Conservation (phyloP, 1,140 invertebrate genomes). For the Agrilus planipennis region DNA sequence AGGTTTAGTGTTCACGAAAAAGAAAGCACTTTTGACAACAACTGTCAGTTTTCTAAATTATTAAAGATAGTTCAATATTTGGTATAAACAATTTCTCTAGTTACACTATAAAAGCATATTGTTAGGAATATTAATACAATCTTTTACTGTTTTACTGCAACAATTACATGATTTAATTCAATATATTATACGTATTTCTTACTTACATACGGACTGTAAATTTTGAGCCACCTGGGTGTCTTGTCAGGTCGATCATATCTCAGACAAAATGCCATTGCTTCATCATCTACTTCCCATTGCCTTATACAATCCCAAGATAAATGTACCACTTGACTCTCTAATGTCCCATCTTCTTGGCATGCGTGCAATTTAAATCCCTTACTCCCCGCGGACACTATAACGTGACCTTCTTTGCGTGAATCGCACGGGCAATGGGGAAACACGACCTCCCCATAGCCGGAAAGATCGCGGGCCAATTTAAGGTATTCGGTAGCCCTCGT, state of each 20-base stretch:
- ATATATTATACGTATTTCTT: constrained; percentile 4
- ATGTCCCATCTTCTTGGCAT: constrained; percentile 73
- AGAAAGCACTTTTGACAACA: too few relatives aligned
- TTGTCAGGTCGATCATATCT: constrained; percentile 75
- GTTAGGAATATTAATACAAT: not conserved
- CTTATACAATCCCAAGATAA: constrained; percentile 72
- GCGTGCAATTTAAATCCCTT: constrained; percentile 73
- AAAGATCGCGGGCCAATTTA: constrained; percentile 68
- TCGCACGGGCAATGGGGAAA: constrained; percentile 95
- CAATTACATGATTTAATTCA: not conserved
- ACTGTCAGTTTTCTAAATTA: too few relatives aligned
- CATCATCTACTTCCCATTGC: constrained; percentile 81
- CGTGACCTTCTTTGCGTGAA: constrained; percentile 83
- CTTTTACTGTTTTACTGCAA: not conserved
- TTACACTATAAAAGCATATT: not conserved
- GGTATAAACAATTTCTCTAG: too few relatives aligned
- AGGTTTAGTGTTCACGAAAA: too few relatives aligned
- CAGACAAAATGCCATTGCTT: constrained; percentile 80
- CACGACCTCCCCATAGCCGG: constrained; percentile 83
- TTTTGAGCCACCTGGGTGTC: constrained; percentile 73
- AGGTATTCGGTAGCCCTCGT: constrained; percentile 82
- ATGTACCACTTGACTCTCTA: constrained; percentile 72
- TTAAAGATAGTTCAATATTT: too few relatives aligned
- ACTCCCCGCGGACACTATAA: constrained; percentile 63
- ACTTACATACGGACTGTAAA: constrained; percentile 87